These are phyloP conservation scores for Petrocephalus zakoni DNA, from an alignment of 2,113 vertebrate genomes.

Conservation along the genomic window DNA sequence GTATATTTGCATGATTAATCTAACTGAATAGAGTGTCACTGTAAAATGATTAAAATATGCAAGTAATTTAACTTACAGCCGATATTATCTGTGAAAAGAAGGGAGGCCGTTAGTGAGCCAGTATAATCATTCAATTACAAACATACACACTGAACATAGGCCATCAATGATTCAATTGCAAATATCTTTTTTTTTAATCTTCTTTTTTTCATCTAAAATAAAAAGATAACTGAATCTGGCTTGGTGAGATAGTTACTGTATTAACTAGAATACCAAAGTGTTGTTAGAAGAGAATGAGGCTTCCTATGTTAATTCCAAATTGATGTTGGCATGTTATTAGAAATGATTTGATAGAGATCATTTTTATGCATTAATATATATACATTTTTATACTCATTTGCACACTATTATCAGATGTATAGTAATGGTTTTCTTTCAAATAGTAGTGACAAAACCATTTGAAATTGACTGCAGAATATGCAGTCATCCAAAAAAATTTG, in stretches of 20 bases:
- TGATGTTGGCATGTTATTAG: neutral
- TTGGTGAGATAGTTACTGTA: too few relatives aligned
- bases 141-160: neutral
- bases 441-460: too few relatives aligned
- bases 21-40: neutral
- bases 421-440: too few relatives aligned
- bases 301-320: neutral
- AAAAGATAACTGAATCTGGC: too few relatives aligned
- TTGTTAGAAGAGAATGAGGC: neutral
- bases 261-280: too few relatives aligned
- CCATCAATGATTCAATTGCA: neutral
- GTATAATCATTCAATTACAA: neutral
- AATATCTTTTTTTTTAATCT: neutral
- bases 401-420: too few relatives aligned
- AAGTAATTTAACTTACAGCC: neutral
- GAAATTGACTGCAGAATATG: too few relatives aligned
- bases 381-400: too few relatives aligned
- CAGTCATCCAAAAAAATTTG: neutral
- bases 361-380: too few relatives aligned
- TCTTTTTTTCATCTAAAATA: neutral
- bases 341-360: neutral
- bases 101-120: neutral
- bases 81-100: neutral
- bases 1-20: neutral
- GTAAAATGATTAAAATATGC: neutral